phyloP scores from a whole-genome alignment of 2,113 vertebrate species.

The Gopherus evgoodei region DNA sequence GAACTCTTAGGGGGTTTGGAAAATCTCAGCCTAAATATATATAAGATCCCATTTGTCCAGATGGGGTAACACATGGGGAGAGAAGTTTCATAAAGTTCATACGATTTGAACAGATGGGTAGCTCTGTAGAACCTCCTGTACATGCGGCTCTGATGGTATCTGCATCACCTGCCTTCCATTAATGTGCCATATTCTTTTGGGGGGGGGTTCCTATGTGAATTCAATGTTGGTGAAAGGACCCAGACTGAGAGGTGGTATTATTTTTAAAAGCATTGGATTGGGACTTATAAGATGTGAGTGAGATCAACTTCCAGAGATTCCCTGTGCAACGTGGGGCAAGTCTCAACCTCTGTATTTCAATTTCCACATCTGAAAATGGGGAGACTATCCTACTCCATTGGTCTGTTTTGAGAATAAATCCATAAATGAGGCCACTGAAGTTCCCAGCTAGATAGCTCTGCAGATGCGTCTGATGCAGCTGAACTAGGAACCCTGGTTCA shows the following conservation, averaged over 20 bases:
- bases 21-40: not conserved
- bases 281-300: not conserved
- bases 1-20: not conserved
- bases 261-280: not conserved
- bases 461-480: not conserved
- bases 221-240: not conserved
- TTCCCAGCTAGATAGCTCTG: not conserved
- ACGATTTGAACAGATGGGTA: not conserved
- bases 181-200: not conserved
- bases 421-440: not conserved
- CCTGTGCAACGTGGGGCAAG: not conserved
- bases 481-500: not conserved
- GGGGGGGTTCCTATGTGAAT: not conserved
- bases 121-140: not conserved
- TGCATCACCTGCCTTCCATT: not conserved
- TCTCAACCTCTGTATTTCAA: not conserved
- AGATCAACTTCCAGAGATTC: not conserved
- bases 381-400: not conserved
- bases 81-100: not conserved
- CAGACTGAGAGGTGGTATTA: not conserved
- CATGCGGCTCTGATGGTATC: not conserved
- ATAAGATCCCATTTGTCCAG: not conserved
- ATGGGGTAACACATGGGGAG: not conserved
- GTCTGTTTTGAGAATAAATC: not conserved
- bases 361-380: not conserved